Evolutionary conservation across 2,888 invertebrate species (phyloP).

Genomic region (Drosophila gaucha): DNA sequence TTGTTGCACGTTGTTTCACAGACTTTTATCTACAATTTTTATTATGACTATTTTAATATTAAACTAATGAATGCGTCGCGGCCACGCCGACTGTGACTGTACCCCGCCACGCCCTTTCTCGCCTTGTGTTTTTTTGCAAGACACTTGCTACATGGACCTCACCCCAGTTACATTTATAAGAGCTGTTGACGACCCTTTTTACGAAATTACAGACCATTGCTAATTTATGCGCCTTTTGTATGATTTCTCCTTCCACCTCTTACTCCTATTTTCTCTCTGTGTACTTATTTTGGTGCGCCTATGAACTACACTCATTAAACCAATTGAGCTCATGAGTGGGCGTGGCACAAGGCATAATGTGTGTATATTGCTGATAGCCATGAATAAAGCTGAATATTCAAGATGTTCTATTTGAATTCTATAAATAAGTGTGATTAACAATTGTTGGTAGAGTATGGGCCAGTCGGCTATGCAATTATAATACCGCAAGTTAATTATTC

Average conservation of each 20-base stretch:
- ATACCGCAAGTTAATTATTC: conserved; percentile 48
- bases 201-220: conserved; percentile 79
- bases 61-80: conserved; percentile 77
- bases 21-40: conserved; percentile 75
- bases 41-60: conserved; percentile 79
- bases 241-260: conserved; percentile 51
- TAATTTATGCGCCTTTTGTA: conserved; percentile 78
- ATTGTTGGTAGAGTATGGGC: conserved; percentile 34
- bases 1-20: conserved; percentile 64
- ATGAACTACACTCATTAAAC: conserved; percentile 33
- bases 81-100: conserved; percentile 67
- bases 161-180: conserved; percentile 50
- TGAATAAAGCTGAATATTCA: conserved; percentile 20
- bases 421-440: no score
- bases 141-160: conserved; percentile 44
- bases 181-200: conserved; percentile 70
- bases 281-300: conserved; percentile 14
- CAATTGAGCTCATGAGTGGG: conserved; percentile 39
- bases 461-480: conserved; percentile 5
- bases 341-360: conserved; percentile 57
- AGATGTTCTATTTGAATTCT: no score
- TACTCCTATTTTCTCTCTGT: not conserved
- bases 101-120: not conserved
- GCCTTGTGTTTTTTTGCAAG: not conserved
- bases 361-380: conserved; percentile 41